Base-by-base conservation (phyloP, 2,113 vertebrate genomes). In the Saccopteryx bilineata region DNA sequence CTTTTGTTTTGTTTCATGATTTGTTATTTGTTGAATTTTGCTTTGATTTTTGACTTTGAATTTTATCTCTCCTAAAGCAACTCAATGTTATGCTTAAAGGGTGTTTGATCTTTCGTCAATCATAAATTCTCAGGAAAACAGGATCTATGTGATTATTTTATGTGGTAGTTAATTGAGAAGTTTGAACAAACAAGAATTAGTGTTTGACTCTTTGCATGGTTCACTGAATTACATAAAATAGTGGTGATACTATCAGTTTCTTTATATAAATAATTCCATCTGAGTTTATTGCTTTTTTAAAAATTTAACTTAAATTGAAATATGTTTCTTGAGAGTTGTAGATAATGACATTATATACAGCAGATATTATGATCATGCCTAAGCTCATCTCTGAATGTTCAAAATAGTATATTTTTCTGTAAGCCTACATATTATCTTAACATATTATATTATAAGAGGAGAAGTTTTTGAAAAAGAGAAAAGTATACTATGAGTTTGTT, bases 61-160 rank as follows among this genome's bases (percentile, higher is more conserved):
- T 65, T 83, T 86, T 2, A 86, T 82, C n/a, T 76, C 21, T 94
- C 26, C 68, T 80, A 72, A 68, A 89, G 76, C 7, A 68, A 52
- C 10, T 33, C 52, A 71, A 23, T 46, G 3, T 18, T 85, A 58
- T n/a, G 0, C 4, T 3, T 69, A 81, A 61, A 71, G 6, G 10
- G 18, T 82, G 21, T 69, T 82, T 21, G 15, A 68, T 52, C 18
- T 89, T n/a, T 66, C 76, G 63, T 58, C 26, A 83, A 26, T 84
- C 46, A 81, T 87, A 84, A 84, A 91, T 95, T 96, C 18, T 71
- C 15, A 76, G 87, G 72, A 96, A 96, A 91, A 87, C 31, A 52
- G 13, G 87, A 78, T 5, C 18, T 56, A 6, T 56, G 33, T 24
- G 39, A 48, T 72, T 61, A 84, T 80, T 91, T 87, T 54, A 39